A percentile compares a stretch with the other conserved stretches of the same genome.
Evolutionary conservation across 2,888 invertebrate species (phyloP).

Genomic region (Andrena bicolor): DNA sequence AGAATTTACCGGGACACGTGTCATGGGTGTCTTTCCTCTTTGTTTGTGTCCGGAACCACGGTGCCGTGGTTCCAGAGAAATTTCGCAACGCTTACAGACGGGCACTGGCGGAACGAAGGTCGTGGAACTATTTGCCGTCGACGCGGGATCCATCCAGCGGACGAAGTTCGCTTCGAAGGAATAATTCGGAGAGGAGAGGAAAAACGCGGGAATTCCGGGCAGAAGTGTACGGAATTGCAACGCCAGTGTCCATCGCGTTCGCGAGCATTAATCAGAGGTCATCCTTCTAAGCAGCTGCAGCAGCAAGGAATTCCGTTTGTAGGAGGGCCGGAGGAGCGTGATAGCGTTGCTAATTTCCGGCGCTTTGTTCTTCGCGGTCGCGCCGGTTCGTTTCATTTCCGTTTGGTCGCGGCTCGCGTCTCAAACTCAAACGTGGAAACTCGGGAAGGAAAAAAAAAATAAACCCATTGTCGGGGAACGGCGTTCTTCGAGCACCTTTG

Average conservation of each 20-base stretch:
- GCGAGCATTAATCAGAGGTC: slow-evolving; percentile 24
- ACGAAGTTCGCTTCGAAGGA: background rate
- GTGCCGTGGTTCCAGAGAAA: background rate
- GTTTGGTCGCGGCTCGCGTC: slow-evolving; percentile 31
- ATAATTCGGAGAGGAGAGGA: background rate
- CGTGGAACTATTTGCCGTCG: background rate
- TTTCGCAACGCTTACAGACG: background rate
- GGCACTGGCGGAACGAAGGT: background rate
- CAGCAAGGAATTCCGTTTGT: slow-evolving; percentile 54
- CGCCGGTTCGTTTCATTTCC: slow-evolving; percentile 67
- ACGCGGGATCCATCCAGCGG: background rate
- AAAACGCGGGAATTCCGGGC: background rate
- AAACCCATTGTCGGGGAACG: slow-evolving; percentile 36
- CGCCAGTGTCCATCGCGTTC: background rate
- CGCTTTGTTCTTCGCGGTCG: slow-evolving; percentile 63
- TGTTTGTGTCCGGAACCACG: slow-evolving; percentile 24
- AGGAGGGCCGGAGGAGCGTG: slow-evolving; percentile 34
- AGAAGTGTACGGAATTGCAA: background rate
- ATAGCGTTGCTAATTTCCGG: slow-evolving; percentile 69
- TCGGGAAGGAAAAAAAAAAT: slow-evolving; percentile 36
- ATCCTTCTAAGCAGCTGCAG: slow-evolving; percentile 21
- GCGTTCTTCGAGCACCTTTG: too few relatives aligned
- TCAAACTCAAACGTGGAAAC: slow-evolving; percentile 12
- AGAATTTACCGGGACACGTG: background rate
- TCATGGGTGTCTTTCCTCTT: background rate